Base-by-base conservation (phyloP, 2,113 vertebrate genomes). In the Lepus timidus region DNA sequence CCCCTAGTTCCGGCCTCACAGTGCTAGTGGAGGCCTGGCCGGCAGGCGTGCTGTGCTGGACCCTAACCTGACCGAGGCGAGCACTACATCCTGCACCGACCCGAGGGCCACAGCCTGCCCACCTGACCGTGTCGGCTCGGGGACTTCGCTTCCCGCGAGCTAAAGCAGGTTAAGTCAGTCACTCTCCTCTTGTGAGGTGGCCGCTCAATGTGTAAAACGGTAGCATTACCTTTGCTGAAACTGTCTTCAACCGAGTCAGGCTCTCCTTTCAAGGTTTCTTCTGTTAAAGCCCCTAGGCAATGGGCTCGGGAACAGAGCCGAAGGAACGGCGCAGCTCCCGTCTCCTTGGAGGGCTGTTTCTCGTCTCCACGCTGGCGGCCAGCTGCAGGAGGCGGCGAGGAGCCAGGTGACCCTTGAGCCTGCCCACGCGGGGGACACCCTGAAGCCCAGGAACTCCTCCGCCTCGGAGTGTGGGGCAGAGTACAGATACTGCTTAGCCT, bases 201-300 rank as follows among this genome's bases (percentile, higher is more conserved):
- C 70, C 55, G 27, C 55, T 91, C 39, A 74, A 81, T 70, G 31
- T 88, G 31, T 88, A 36, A 65, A 73, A 82, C 75, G 74, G 58
- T 4, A 86, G 20, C 14, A 68, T 91, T 94, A 79, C 84, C 33
- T 79, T 94, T 73, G 64, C 58, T 68, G 79, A 88, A 83, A 74
- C 73, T 73, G 51, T 22, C 52, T 78, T 78, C 52, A 62, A 33
- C 44, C 78, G 11, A 81, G 25, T 62, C 22, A 44, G n/a, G 3
- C 29, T 83, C 49, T 78, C 31, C 67, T 49, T 29, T 79, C 44
- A 78, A 9, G 39, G 23, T 51, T 58, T 88, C 23, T 67, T 94
- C 49, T 62, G 49, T 58, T 51, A 83, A 65, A 87, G 23, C 4
- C 6, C 16, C 83, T 78, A 33, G 62, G 51, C 84, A 88, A 39